These are phyloP conservation scores for Panthera tigris DNA, from an alignment of 2,113 vertebrate species.

Conservation along the genomic window DNA sequence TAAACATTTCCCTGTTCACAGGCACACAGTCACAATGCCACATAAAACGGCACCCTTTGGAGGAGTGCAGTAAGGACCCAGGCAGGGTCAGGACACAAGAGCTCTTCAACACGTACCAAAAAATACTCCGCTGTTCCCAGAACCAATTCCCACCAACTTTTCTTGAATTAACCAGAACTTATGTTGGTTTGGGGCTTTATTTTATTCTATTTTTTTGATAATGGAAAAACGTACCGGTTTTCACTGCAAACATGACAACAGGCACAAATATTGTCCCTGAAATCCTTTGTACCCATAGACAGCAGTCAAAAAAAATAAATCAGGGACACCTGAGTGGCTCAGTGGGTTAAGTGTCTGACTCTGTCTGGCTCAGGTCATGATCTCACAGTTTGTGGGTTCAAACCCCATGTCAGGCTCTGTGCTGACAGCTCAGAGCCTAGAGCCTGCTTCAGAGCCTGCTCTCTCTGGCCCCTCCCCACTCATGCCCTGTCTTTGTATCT, in stretches of 20 bases:
- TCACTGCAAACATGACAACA: background rate
- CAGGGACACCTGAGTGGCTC: background rate
- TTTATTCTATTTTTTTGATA: background rate
- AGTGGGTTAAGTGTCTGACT: background rate
- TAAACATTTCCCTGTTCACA: background rate
- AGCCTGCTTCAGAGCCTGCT: no score
- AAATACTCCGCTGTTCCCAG: background rate
- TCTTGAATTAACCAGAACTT: background rate
- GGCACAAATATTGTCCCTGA: background rate
- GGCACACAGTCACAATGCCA: background rate
- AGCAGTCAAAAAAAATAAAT: background rate
- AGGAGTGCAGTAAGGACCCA: background rate
- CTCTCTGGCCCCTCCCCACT: no score
- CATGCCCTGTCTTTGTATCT: no score
- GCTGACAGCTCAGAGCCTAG: no score
- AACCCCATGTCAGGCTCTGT: no score
- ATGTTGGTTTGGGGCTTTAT: background rate
- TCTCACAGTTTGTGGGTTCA: no score
- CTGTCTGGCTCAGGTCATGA: no score
- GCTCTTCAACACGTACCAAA: background rate
- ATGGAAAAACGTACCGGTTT: background rate
- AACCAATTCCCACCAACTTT: background rate
- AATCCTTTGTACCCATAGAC: background rate
- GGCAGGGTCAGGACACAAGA: background rate
- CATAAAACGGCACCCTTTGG: accelerated